Conservation (phyloP, 2,888 invertebrate species). For the Rugalucina vietnamica region DNA sequence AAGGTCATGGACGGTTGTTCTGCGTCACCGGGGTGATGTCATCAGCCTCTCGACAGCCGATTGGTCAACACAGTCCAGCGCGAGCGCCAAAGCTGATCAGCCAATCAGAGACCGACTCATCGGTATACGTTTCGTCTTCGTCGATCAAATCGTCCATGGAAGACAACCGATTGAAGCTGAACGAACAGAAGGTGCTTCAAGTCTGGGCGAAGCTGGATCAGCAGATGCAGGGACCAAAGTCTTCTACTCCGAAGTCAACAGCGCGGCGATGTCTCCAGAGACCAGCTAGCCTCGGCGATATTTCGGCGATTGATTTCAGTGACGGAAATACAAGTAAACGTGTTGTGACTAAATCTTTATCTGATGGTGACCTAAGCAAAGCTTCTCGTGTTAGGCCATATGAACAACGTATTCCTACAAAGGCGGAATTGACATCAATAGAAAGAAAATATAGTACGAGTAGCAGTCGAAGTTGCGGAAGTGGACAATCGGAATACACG, state of each 20-base stretch:
- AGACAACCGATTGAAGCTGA: conserved; percentile 48
- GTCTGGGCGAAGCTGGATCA: conserved; percentile 51
- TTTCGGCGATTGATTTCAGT: background rate
- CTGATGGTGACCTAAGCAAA: background rate
- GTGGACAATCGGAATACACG: background rate
- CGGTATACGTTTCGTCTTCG: conserved; percentile 58
- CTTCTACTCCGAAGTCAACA: conserved; percentile 48
- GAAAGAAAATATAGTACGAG: background rate
- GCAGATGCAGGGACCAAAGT: conserved; percentile 37
- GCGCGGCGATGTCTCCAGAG: background rate
- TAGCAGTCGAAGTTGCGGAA: background rate
- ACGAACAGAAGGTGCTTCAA: conserved; percentile 56
- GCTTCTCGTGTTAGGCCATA: background rate
- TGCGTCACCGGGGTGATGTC: conserved; percentile 47
- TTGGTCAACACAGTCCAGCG: background rate
- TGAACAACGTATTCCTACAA: background rate
- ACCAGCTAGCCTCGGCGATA: background rate
- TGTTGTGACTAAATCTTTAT: background rate
- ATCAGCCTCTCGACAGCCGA: background rate
- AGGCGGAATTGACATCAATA: background rate
- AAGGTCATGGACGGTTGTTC: conserved; percentile 38
- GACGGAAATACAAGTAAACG: background rate
- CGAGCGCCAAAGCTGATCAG: conserved; percentile 12
- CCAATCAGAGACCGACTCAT: conserved; percentile 50
- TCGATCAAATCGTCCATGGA: conserved; percentile 58